These are phyloP conservation scores for Osedax frankpressi DNA, from an alignment of 2,888 invertebrate genomes.

Conservation along the genomic window DNA sequence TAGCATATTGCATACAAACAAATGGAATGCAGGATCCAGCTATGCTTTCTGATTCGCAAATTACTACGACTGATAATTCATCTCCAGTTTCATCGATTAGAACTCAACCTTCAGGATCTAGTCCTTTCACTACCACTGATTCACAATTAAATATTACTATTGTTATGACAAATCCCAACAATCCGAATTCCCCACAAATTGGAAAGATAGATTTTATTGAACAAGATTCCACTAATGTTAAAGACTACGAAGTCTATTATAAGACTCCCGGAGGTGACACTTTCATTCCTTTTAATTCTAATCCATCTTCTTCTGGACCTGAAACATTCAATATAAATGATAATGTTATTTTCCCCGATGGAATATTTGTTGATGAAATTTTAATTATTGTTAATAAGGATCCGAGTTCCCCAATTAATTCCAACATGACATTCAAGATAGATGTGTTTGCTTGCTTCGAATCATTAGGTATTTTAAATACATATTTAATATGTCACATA, in stretches of 20 bases:
- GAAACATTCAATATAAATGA: background rate
- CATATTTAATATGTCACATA: no score
- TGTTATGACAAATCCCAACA: background rate
- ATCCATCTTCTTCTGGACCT: background rate
- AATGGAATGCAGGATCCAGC: background rate
- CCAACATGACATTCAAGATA: background rate
- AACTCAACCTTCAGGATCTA: background rate
- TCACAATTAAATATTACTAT: background rate
- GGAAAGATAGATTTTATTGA: background rate
- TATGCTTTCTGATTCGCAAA: background rate
- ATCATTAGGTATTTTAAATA: no score
- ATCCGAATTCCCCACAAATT: background rate
- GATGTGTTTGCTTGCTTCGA: background rate
- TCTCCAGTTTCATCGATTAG: background rate
- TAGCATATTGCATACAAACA: background rate
- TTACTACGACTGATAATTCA: background rate
- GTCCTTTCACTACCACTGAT: background rate
- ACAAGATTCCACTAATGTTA: background rate
- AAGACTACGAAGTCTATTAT: constrained; percentile 1
- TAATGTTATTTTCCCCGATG: background rate
- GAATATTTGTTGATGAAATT: background rate
- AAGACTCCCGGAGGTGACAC: background rate
- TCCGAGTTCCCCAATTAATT: background rate
- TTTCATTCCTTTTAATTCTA: constrained; percentile 1
- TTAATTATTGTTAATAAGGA: background rate